Evolutionary conservation across 2,888 invertebrate genomes (phyloP).

Genomic region (Candidula unifasciata): DNA sequence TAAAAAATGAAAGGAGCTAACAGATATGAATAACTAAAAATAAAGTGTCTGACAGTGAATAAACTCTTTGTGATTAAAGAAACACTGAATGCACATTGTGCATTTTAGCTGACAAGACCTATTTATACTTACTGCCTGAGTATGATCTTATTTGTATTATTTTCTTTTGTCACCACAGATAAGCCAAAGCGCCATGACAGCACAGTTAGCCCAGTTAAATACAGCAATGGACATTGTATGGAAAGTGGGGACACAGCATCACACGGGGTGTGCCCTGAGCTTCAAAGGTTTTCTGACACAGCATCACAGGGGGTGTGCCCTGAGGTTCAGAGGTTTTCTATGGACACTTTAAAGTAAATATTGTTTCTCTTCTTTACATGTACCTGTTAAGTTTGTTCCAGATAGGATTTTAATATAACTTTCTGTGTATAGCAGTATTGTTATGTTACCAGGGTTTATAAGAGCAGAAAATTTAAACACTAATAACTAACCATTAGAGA

Average conservation of each 20-base stretch:
- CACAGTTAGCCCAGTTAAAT: not conserved
- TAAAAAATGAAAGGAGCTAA: no score
- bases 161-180: not conserved
- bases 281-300: conserved; percentile 13
- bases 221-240: not conserved
- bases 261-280: not conserved
- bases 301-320: not conserved
- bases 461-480: no score
- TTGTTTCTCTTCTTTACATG: not conserved
- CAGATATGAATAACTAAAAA: no score
- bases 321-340: not conserved
- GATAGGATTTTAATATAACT: not conserved
- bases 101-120: no score
- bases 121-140: no score
- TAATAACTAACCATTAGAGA: no score
- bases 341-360: not conserved
- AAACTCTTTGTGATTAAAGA: no score
- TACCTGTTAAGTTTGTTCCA: not conserved
- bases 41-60: no score
- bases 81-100: no score
- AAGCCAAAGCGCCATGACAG: not conserved
- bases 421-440: no score
- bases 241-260: conserved; percentile 7
- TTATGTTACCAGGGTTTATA: no score
- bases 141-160: no score